These are phyloP conservation scores for Neria commutata DNA, from an alignment of 2,888 invertebrate genomes.

Conservation along the genomic window DNA sequence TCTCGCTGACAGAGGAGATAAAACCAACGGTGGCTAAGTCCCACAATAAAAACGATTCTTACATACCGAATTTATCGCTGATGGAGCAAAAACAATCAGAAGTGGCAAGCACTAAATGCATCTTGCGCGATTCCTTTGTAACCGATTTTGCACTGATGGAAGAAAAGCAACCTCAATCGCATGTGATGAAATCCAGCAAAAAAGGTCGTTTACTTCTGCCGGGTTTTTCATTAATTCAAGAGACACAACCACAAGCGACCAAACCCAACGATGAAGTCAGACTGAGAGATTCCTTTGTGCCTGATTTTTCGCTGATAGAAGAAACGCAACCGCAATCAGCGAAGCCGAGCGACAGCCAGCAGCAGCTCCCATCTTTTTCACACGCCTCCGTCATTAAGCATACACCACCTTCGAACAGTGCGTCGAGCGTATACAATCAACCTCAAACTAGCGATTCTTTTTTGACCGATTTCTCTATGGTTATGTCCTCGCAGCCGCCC, in stretches of 20 bases:
- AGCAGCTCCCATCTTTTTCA: background rate
- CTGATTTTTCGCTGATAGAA: constrained; percentile 42
- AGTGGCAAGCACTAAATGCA: background rate
- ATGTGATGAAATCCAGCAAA: background rate
- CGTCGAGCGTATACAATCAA: background rate
- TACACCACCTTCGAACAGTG: background rate
- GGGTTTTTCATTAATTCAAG: constrained; percentile 27
- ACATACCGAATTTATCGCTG: background rate
- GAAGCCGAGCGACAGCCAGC: background rate
- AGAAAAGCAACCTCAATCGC: background rate
- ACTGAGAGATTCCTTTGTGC: constrained; percentile 38
- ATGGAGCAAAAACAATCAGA: background rate
- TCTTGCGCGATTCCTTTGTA: constrained; percentile 10
- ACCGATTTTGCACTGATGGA: constrained; percentile 29
- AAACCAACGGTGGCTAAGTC: constrained; percentile 19
- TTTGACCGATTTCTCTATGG: constrained; percentile 29
- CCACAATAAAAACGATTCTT: background rate
- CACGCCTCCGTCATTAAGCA: background rate
- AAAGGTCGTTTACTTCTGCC: constrained; percentile 30
- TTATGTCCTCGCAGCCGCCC: constrained; percentile 20
- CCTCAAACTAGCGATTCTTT: constrained; percentile 6
- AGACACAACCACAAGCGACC: constrained; percentile 17
- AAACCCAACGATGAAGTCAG: constrained; percentile 25
- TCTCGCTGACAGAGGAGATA: constrained; percentile 43
- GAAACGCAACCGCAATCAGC: constrained; percentile 34